phyloP scores from a whole-genome alignment of 2,797 vertebrate species.

The Myotis findleyi region DNA sequence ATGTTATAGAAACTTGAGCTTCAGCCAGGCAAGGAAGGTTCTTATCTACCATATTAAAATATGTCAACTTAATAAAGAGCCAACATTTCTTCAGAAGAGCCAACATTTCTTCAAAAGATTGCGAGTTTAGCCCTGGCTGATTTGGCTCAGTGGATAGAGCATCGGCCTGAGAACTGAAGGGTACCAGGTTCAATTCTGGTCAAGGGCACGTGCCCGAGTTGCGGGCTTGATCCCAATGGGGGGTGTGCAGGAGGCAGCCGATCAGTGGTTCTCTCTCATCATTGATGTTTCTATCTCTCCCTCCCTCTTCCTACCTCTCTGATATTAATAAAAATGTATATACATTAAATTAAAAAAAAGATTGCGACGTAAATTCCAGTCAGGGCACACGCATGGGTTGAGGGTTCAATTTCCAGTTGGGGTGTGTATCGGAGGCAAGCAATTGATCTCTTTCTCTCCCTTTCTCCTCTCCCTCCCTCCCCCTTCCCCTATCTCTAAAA shows the following conservation, averaged over 20 bases:
- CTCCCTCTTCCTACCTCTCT: too few species aligned
- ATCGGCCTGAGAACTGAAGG: neutral
- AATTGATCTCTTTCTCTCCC: neutral
- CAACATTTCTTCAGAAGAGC: conserved; percentile 59
- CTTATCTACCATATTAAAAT: conserved; percentile 68
- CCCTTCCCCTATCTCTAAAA: neutral
- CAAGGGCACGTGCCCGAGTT: too few species aligned
- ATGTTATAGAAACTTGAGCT: conserved; percentile 53
- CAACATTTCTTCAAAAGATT: conserved; percentile 52
- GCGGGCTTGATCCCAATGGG: too few species aligned
- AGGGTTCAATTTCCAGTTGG: neutral
- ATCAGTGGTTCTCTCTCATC: too few species aligned
- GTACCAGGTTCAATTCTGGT: too few species aligned
- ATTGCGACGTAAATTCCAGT: neutral
- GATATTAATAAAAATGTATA: too few species aligned
- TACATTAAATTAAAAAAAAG: neutral
- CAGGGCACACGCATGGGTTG: neutral
- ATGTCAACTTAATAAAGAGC: conserved; percentile 64
- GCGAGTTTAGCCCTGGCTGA: too few species aligned
- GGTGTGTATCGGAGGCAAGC: neutral
- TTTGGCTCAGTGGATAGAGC: neutral
- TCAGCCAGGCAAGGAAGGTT: conserved; percentile 64
- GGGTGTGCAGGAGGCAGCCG: too few species aligned
- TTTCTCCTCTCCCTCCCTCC: neutral
- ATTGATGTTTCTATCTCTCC: too few species aligned